Base-by-base conservation (phyloP, 1,140 invertebrate species). In the Lepeophtheirus salmonis region DNA sequence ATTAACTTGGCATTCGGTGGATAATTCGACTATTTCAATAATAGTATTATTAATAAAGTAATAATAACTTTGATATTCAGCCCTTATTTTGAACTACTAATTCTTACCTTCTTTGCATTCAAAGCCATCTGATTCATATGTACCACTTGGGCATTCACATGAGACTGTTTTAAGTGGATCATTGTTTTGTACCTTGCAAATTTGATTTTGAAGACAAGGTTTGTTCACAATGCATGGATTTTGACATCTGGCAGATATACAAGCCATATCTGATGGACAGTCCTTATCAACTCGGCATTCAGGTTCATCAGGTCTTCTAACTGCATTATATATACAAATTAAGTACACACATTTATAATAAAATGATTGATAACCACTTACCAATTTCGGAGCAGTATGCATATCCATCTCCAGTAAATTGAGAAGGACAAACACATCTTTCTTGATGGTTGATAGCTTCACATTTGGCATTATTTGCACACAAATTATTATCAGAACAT, bases 201-300 rank as follows among this genome's bases (percentile, higher is more conserved):
- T 52, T 21, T 52, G 50, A 52, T 17, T 20, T 16, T n/a, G 14
- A 60, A 18, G 22, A 17, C 59, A 60, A 52, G 54, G 50, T 18
- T 52, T 52, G 20, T 22, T 52, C 4, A 52, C 69, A 20, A 68
- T 67, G 66, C 83, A 85, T 13, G 82, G 82, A 69, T 84, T 78
- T 57, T 78, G 73, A 66, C 83, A 85, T 68, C 80, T 82, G 63
- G 78, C 63, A 30, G 63, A 64, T 2, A 69, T 66, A 63, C 69
- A 70, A 20, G 68, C 68, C 41, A 73, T 77, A 66, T 81, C 79
- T 16, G 80, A 74, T 10, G 80, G 72, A 68, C 82, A 85, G 66
- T 84, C 82, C 1, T 77, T 78, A 66, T 83, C 80, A 0, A 79
- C 67, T 1, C 76, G 69, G 69, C 84, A 87, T 69, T 85, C 79